A percentile compares a stretch with the other conserved stretches of the same genome.
These are phyloP conservation scores for Solenopsis fugax DNA, from an alignment of 1,140 invertebrate species.

Conservation along the genomic window DNA sequence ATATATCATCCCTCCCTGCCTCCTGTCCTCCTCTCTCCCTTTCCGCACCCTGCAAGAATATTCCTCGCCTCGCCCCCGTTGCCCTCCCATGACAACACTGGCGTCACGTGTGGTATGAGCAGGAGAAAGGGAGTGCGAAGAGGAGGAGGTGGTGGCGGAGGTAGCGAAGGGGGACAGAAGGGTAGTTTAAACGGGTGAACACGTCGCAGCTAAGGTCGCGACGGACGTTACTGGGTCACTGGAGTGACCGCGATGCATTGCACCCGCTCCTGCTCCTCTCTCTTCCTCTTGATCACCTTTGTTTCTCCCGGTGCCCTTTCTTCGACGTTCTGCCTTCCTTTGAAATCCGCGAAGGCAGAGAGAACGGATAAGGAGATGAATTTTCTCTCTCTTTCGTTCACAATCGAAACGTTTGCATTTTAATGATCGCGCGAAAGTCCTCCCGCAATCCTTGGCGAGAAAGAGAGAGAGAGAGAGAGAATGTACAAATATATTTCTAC, in stretches of 20 bases:
- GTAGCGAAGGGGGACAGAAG: conserved; percentile 10
- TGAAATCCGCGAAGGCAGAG: background rate
- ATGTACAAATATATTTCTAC: background rate
- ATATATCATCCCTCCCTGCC: conserved; percentile 80
- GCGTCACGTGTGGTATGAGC: conserved; percentile 57
- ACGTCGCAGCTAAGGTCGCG: conserved; percentile 81
- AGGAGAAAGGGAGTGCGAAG: conserved; percentile 61
- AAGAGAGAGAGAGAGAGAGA: background rate
- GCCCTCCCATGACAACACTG: background rate
- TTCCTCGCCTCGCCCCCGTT: conserved; percentile 24
- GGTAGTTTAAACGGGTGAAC: conserved; percentile 78
- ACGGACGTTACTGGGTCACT: conserved; percentile 82
- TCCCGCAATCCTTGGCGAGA: background rate
- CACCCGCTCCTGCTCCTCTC: conserved; percentile 35
- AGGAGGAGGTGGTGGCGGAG: conserved; percentile 19
- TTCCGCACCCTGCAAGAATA: conserved; percentile 44
- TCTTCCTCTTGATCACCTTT: conserved; percentile 33
- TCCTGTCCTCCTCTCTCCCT: conserved; percentile 48
- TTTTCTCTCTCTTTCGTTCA: conserved; percentile 1
- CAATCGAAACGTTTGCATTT: background rate
- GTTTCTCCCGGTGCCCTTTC: conserved; percentile 32
- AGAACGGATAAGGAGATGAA: background rate
- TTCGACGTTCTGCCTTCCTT: background rate
- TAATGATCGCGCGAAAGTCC: background rate
- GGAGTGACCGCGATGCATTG: conserved; percentile 74